Percentiles rank a stretch among this genome's conserved stretches.
Evolutionary conservation across 1,140 invertebrate species (phyloP).

Genomic region (Drosophila azteca): DNA sequence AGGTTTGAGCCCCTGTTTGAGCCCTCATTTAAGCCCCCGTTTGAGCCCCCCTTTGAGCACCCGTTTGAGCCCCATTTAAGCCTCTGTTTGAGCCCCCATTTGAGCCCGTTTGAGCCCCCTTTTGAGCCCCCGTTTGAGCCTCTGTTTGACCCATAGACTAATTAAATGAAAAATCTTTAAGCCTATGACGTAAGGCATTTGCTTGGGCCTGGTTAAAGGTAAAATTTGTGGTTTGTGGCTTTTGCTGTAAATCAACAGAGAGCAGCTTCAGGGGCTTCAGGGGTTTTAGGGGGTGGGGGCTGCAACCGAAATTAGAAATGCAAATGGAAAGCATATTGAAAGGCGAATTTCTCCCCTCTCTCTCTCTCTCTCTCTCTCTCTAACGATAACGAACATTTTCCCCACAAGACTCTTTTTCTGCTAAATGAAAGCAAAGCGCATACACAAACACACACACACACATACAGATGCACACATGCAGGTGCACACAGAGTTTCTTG

Average conservation of each 20-base stretch:
- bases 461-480: not conserved
- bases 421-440: slow-evolving; percentile 45
- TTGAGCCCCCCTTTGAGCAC: no score
- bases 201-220: no score
- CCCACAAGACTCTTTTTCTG: slow-evolving; percentile 40
- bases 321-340: slow-evolving; percentile 59
- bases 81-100: no score
- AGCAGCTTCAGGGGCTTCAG: slow-evolving; percentile 12
- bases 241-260: no score
- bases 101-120: no score
- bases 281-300: slow-evolving; percentile 8
- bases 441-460: not conserved
- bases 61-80: no score
- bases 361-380: slow-evolving; percentile 9
- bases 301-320: slow-evolving; percentile 53
- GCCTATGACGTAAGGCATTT: not conserved
- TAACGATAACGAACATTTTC: slow-evolving; percentile 48
- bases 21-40: no score
- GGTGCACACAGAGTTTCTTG: not conserved
- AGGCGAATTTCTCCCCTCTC: slow-evolving; percentile 19
- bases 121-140: no score
- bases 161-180: not conserved
- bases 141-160: not conserved
- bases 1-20: no score
- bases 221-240: not conserved